phyloP scores from a whole-genome alignment of 2,888 invertebrate species.

The Coecobrya sp. region DNA sequence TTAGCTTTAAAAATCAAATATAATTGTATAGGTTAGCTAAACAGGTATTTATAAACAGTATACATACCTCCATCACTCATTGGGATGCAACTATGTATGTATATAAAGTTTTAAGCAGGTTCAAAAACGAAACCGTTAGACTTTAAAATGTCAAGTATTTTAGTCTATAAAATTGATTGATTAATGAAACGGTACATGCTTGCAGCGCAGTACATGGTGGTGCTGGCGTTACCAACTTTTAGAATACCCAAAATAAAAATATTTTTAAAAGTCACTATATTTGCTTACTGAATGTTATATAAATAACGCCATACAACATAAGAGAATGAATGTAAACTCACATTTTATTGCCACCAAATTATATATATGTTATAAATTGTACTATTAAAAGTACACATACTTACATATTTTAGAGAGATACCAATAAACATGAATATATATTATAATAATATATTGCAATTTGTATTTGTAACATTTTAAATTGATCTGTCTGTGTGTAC shows the following conservation, averaged over 20 bases:
- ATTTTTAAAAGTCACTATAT: background rate
- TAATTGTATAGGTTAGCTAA: background rate
- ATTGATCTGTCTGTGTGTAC: background rate
- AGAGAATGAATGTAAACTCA: slow-evolving; percentile 48
- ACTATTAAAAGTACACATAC: too few relatives aligned
- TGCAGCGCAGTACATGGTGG: slow-evolving; percentile 22
- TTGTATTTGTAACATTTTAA: background rate
- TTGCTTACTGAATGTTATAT: background rate
- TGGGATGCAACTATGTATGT: slow-evolving; percentile 13
- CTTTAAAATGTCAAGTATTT: background rate
- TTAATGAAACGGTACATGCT: background rate
- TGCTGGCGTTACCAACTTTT: slow-evolving; percentile 32
- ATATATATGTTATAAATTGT: background rate
- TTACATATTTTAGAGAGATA: too few relatives aligned
- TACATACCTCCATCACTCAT: slow-evolving; percentile 24
- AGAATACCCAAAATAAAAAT: background rate
- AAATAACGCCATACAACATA: background rate
- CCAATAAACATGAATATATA: slow-evolving; percentile 18
- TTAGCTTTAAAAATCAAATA: background rate
- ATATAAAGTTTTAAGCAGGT: slow-evolving; percentile 21
- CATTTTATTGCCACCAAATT: slow-evolving; percentile 66
- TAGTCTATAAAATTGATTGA: too few relatives aligned
- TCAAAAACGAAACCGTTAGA: slow-evolving; percentile 20
- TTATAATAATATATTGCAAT: slow-evolving; percentile 19
- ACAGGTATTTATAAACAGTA: background rate